phyloP scores from a whole-genome alignment of 2,888 invertebrate genomes.

The Philonicus albiceps region DNA sequence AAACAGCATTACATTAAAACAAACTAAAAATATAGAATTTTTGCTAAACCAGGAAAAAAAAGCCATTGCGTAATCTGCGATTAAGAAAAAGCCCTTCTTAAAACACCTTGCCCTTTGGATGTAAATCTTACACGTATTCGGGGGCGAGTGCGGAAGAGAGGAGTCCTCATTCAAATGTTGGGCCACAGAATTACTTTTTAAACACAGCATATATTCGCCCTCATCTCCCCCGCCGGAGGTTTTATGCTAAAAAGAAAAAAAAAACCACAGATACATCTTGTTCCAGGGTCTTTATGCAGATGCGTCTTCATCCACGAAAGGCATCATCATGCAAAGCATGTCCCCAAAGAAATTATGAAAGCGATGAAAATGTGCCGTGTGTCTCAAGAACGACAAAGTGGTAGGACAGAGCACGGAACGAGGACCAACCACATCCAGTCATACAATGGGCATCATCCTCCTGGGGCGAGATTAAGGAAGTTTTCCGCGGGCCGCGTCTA shows the following conservation, averaged over 20 bases:
- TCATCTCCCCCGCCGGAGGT: not conserved
- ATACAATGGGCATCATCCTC: not conserved
- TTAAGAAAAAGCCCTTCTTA: not conserved
- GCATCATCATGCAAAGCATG: not conserved
- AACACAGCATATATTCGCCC: not conserved
- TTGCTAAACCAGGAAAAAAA: not conserved
- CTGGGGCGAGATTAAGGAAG: not conserved
- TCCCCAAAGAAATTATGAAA: not conserved
- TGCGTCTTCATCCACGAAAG: not conserved
- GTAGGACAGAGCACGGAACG: not conserved
- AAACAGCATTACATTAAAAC: too few relatives aligned
- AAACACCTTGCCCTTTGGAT: not conserved
- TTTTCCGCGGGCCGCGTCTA: not conserved
- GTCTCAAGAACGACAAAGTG: not conserved
- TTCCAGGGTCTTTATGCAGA: not conserved
- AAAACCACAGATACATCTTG: not conserved
- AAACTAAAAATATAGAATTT: not conserved
- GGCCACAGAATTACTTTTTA: not conserved
- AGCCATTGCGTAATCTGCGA: not conserved
- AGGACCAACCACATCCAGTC: not conserved
- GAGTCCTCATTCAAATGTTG: not conserved
- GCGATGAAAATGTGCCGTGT: not conserved
- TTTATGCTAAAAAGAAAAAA: not conserved
- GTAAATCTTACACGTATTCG: not conserved
- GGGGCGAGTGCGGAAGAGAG: not conserved